A percentile compares a stretch with the other conserved stretches of the same genome.
Conservation (phyloP, 2,797 vertebrate genomes). For the Syndactyla subalaris region DNA sequence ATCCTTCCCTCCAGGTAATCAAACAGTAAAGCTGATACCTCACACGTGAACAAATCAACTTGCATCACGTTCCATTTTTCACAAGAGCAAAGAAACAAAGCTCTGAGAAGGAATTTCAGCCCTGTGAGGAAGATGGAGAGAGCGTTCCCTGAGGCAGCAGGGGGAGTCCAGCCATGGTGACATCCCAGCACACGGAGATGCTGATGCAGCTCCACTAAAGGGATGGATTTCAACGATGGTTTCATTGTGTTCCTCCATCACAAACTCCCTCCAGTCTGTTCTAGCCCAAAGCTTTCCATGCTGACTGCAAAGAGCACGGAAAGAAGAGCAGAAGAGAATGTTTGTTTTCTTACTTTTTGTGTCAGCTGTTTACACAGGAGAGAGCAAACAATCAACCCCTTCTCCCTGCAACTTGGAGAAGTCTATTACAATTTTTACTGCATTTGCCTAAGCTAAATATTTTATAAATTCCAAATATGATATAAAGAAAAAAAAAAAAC, state of each 20-base stretch:
- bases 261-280: fast-evolving
- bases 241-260: not conserved
- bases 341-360: not conserved
- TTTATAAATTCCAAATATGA: not conserved
- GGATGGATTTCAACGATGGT: fast-evolving
- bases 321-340: not conserved
- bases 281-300: not conserved
- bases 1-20: not conserved
- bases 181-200: fast-evolving
- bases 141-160: not conserved
- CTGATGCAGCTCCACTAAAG: not conserved
- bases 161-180: fast-evolving
- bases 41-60: not conserved
- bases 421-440: not conserved
- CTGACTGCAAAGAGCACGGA: not conserved
- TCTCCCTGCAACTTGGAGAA: not conserved
- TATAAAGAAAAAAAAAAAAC: not conserved
- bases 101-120: not conserved
- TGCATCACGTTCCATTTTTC: not conserved
- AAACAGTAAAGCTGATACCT: not conserved
- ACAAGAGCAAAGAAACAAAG: not conserved
- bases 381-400: not conserved
- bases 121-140: not conserved
- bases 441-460: constrained; percentile 32
- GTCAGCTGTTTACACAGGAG: not conserved